Base-by-base conservation (phyloP, 2,888 invertebrate species). In the Ornithoptera priamus region DNA sequence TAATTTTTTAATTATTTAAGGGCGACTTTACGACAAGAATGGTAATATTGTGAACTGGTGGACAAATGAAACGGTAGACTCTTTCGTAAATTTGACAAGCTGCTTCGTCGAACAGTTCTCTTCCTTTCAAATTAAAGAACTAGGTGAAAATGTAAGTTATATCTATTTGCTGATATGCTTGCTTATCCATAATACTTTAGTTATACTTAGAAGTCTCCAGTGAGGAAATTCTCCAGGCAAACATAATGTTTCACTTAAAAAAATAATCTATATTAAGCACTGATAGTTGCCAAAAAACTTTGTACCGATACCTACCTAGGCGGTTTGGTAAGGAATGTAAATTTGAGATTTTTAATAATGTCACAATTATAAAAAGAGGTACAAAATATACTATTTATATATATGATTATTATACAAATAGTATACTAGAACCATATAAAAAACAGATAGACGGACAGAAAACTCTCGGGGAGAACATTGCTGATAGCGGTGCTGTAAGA, bases 21-120 rank as follows among this genome's bases (percentile, higher is more conserved):
- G 98, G 18, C 94, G 97, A 64, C 95, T 96, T 80, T 98, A 96
- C 79, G 97, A 98, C 82, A 96, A 95, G 79, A 93, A 95, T 75
- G 98, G 98, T 17, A 97, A 97, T 86, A 92, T 97, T 78, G 88
- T 95, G n/a, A 96, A 97, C 72, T 98, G 98, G 98, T 98, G 98
- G 98, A 95, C 95, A 1, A 95, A 96, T 76, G 89, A 91, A 60
- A 97, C 97, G 0, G 94, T 97, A 62, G 87, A 92, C 18, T 95
- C 95, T 24, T 99, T 97, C 84, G 94, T 95, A 65, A 94, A 96
- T 74, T 94, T 95, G 79, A 95, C 97, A 0, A 90, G 95, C 73
- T 99, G 98, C 83, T 98, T 99, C 81, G 92, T 98, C 20, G 94
- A 97, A 59, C 98, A 98, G 82, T 98, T 98, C 81, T 94, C 94